Percentiles rank a stretch among this genome's conserved stretches.
phyloP scores from a whole-genome alignment of 1,140 invertebrate species.

The Subanguina moxae region DNA sequence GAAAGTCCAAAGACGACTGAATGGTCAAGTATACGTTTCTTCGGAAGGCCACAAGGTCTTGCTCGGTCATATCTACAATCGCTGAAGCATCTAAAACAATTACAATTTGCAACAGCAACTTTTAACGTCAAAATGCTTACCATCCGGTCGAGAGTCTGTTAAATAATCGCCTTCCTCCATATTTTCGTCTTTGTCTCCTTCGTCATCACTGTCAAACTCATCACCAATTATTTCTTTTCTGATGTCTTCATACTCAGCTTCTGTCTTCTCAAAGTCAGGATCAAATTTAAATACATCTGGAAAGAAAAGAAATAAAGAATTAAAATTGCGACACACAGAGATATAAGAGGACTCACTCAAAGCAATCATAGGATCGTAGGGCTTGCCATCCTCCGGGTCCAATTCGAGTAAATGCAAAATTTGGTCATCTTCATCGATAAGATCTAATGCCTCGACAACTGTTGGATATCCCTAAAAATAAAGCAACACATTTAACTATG shows the following conservation, averaged over 20 bases:
- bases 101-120: too few relatives aligned
- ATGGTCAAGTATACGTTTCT: slow-evolving; percentile 96
- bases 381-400: slow-evolving; percentile 35
- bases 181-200: slow-evolving; percentile 19
- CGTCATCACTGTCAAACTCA: slow-evolving; percentile 13
- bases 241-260: slow-evolving; percentile 89
- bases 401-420: slow-evolving; percentile 87
- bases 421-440: slow-evolving; percentile 94
- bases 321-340: background rate
- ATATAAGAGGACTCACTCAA: slow-evolving; percentile 70
- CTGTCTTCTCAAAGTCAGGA: slow-evolving; percentile 81
- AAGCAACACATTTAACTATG: background rate
- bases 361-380: slow-evolving; percentile 72
- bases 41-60: slow-evolving; percentile 82
- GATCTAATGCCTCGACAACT: slow-evolving; percentile 79
- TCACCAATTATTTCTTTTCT: slow-evolving; percentile 71
- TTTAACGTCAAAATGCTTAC: background rate
- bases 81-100: slow-evolving; percentile 19
- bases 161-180: background rate
- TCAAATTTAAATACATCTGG: slow-evolving; percentile 94
- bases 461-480: slow-evolving; percentile 64
- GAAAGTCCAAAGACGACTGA: slow-evolving; percentile 93
- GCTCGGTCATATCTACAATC: slow-evolving; percentile 95
- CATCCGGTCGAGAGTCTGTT: background rate
- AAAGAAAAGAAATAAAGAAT: background rate